Evolutionary conservation across 92 coral and sea anemone species (phyloP), one percentile per base, ranked within the genome.

Genomic region (Porites lobata): DNA sequence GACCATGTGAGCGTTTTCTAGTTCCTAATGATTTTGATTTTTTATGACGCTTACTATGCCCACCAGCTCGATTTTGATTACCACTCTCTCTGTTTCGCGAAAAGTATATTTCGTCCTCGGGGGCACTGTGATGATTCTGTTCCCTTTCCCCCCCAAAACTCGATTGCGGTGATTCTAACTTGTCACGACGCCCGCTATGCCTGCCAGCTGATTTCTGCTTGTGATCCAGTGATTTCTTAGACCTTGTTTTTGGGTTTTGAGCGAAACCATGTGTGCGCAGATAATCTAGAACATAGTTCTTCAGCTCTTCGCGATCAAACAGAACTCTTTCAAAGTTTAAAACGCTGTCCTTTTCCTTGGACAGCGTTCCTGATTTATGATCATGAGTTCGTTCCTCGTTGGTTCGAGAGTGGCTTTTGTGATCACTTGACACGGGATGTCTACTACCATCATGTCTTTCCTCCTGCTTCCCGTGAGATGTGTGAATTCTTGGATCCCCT

Each of bases 201-300:
- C 24, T 68, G 32, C 11, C 32, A 53, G 66, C 43, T 69, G 24
- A 50, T 74, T 72, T 83, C 21, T 6, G 18, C 14, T 62, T 68
- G 24, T 29, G 47, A 56, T 43, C 59, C 11, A 38, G 50, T 52
- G 78, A 7, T 9, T 81, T 9, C 11, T 65, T 24, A 4, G 17
- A 20, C 2, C 50, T n/a, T n/a, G 22, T 81, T 81, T 5, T 12
- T 15, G 52, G 15, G 56, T 17, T 50, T 68, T 54, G 26, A 17
- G 54, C 68, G 54, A 58, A 32, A 1, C 59, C 78, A 65, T 84
- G 87, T 73, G 38, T 84, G 38, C 14, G 53, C 20, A 84, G 52
- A 84, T 84, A 84, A 75, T 62, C 72, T 17, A 84, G 81, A 9
- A 84, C 87, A 24, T 84, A 84, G 22, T 65, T 74, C 73, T 84